Base-by-base conservation (phyloP, 2,888 invertebrate genomes). In the Seira ritae region DNA sequence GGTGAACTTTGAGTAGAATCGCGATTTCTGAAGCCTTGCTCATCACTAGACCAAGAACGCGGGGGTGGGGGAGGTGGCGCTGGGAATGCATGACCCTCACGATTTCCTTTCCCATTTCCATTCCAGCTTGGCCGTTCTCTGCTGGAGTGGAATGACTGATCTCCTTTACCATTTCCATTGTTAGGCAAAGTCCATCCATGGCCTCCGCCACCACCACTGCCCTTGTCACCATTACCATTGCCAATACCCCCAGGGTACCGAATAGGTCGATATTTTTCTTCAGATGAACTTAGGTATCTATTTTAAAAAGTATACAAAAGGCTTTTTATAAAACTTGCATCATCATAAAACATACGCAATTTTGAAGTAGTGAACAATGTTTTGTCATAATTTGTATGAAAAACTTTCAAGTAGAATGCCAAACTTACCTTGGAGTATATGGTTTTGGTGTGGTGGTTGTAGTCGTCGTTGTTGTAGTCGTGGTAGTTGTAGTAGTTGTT, bases 261-360 rank as follows among this genome's bases (percentile, higher is more conserved):
- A 24, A 85, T 85, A 17, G 85, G 85, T 55, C 68, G 55, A 67
- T 85, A 85, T 62, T 85, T 85, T 74, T 82, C 85, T 65, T 85
- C 85, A 22, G 66, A 66, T 62, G 82, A 82, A 12, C 79, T 50
- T 19, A 85, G 62, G 72, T 85, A 85, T 31, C 31, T 31, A 8
- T 31, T 4, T 31, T 8, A 31, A 8, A 31, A 31, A 8, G 8
- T 31, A 31, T 31, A 31, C 2, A 31, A 31, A 31, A 4, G 8
- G 3, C 31, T 31, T 8, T 31, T 8, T 31, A n/a, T n/a, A n/a
- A n/a, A 31, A 31, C 31, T 2, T 31, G 31, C 31, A 31, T 31
- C 31, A 31, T 2, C 31, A 31, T n/a, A n/a, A n/a, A n/a, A n/a
- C n/a, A 31, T 31, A 31, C 31, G n/a, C 31, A 31, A 31, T 31